Evolutionary conservation across 2,797 vertebrate species (phyloP), one percentile per base, ranked within the genome.

Genomic region (Phrynocephalus vlangalii): DNA sequence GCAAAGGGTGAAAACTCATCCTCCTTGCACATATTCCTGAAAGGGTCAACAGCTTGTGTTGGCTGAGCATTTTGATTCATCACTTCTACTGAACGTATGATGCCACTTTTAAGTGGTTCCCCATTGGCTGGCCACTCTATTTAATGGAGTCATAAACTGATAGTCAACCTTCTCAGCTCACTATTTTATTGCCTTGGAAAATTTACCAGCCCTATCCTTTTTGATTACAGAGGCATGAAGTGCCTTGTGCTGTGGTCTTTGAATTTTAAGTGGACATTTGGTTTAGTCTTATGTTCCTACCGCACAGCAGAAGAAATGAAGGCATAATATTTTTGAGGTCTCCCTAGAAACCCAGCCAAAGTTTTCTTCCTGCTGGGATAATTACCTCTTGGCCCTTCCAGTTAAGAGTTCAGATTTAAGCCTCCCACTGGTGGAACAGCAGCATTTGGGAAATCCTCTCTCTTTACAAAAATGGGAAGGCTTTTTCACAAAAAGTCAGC

Each of bases 401-500:
- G 68, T 90, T 13, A 90, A 44, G 33, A 93, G 86, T 85, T 90
- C 77, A 89, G 77, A 88, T 83, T 92, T 18, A 0, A 85, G 86
- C 9, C 2, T 52, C 92, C 87, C 72, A 78, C 2, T 89, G 87
- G 2, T 56, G 87, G 48, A 94, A 93, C 68, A 94, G n/a, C 86
- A 79, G 1, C 28, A 50, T 91, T 92, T 85, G 56, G 79, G 92
- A 76, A 84, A 66, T 66, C 88, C 78, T 52, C 72, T 44, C 44
- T 6, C 9, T 77, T 63, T 84, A 75, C 28, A 75, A 38, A 75
- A 33, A 60, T 75, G 22, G 2, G 38, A 28, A 60, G 60, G 18
- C 7, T 52, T 33, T 85, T 50, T 81, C 10, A 26, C 33, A 63
- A 52, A 56, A 60, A 15, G 48, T 3, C 78, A 72, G 2, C 9